phyloP scores from a whole-genome alignment of 1,140 invertebrate species.

The Drosophila ficusphila region DNA sequence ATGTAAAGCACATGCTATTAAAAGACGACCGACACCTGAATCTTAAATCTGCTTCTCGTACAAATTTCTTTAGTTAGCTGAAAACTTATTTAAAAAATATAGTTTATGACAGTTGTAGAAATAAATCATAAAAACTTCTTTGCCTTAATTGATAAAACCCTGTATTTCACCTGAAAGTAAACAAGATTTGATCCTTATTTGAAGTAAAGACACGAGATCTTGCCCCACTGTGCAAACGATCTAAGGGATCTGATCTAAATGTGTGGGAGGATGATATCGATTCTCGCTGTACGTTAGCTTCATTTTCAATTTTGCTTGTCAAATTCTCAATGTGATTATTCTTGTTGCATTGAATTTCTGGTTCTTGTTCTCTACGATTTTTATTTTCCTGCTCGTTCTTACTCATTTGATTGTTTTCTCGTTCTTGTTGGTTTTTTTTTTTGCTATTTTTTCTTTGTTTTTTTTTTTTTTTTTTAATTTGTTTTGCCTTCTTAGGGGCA shows the following conservation, averaged over 20 bases:
- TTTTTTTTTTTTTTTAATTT: constrained; percentile 14
- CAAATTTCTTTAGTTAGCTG: too few species aligned
- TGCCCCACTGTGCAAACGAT: neutral
- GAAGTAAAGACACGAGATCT: neutral
- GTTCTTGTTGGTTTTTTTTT: constrained; percentile 15
- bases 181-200: neutral
- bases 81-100: too few species aligned
- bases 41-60: too few species aligned
- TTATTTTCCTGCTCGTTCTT: constrained; percentile 24
- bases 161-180: too few species aligned
- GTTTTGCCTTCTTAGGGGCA: constrained; percentile 28
- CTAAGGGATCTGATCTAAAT: neutral
- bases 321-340: constrained; percentile 77
- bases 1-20: neutral
- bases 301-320: constrained; percentile 1
- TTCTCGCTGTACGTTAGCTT: constrained; percentile 4
- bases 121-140: neutral
- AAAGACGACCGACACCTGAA: neutral
- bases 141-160: too few species aligned
- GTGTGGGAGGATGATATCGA: neutral
- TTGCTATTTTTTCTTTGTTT: neutral
- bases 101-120: neutral
- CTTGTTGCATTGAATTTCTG: constrained; percentile 83
- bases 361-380: constrained; percentile 30
- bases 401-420: constrained; percentile 1